Evolutionary conservation across 2,888 invertebrate genomes (phyloP).

Genomic region (Drosophila antonietae): DNA sequence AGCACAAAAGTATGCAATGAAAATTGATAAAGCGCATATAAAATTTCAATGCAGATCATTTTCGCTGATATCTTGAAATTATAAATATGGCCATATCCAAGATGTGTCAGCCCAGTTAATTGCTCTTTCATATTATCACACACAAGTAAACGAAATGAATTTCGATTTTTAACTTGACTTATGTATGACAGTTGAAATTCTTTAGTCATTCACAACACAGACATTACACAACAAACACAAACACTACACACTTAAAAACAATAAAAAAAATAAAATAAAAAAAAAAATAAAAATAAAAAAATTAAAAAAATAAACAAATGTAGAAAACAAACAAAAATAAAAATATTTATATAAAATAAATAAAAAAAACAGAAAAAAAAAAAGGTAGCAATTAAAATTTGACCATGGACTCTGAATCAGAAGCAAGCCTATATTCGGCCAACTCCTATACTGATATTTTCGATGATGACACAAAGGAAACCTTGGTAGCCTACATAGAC

Average conservation of each 20-base stretch:
- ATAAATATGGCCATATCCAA: not conserved
- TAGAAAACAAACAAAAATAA: not conserved
- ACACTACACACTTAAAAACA: not conserved
- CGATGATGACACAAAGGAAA: no score
- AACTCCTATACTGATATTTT: no score
- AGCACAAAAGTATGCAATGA: not conserved
- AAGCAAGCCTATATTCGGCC: not conserved
- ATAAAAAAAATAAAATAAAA: not conserved
- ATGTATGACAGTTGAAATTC: not conserved
- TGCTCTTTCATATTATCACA: not conserved
- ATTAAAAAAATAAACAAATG: not conserved
- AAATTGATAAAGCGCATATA: not conserved
- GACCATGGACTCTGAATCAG: not conserved
- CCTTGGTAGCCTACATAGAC: not conserved
- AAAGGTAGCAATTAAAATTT: not conserved
- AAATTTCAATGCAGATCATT: not conserved
- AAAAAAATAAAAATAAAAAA: not conserved
- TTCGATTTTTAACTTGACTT: not conserved
- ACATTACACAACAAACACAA: not conserved
- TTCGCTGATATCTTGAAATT: not conserved
- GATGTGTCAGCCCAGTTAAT: not conserved
- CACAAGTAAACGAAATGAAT: not conserved
- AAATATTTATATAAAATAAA: no score
- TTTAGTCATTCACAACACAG: constrained; percentile 2
- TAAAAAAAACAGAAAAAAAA: no score